Conservation (phyloP, 2,888 invertebrate genomes). For the Limnephilus auricula region DNA sequence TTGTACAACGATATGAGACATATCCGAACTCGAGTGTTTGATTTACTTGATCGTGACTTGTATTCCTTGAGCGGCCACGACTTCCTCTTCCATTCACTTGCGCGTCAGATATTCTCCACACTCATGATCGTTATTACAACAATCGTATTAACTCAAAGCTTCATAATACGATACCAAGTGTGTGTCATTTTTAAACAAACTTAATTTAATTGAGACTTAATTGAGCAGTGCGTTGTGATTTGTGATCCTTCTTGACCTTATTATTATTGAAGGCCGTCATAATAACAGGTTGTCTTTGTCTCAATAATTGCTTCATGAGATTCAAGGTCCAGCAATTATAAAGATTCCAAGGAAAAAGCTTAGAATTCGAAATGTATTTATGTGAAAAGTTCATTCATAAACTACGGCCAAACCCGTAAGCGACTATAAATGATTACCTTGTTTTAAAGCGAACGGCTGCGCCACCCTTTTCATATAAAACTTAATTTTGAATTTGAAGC, state of each 20-base stretch:
- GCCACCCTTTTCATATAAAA: too few relatives aligned
- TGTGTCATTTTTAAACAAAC: neutral
- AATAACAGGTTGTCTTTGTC: neutral
- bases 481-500: too few relatives aligned
- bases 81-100: neutral
- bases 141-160: neutral
- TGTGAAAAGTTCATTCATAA: neutral
- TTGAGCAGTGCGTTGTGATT: slow-evolving; percentile 2
- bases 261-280: neutral
- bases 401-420: neutral
- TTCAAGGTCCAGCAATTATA: neutral
- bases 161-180: neutral
- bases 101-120: neutral
- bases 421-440: neutral
- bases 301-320: neutral
- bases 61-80: neutral
- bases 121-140: neutral
- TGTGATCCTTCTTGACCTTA: neutral
- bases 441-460: too few relatives aligned
- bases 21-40: neutral
- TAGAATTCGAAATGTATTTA: neutral
- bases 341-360: neutral
- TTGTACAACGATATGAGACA: neutral
- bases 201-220: neutral
- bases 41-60: neutral